Evolutionary conservation across 2,888 invertebrate species (phyloP).

Genomic region (Erpobdella octoculata): DNA sequence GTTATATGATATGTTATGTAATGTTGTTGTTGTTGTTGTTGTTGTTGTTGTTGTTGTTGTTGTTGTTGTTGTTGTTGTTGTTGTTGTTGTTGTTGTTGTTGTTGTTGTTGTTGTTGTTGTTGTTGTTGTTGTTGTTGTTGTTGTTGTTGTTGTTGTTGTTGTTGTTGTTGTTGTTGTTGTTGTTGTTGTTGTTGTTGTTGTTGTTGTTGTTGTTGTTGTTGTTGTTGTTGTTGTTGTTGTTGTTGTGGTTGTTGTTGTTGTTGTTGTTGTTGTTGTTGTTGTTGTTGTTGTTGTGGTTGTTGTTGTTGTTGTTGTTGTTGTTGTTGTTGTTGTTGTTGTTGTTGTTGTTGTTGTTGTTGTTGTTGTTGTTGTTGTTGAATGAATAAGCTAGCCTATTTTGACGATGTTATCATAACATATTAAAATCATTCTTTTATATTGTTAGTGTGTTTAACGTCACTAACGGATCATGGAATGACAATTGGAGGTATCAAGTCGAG

Average conservation of each 20-base stretch:
- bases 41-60: background rate
- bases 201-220: background rate
- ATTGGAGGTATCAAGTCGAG: no score
- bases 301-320: slow-evolving; percentile 4
- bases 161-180: background rate
- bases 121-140: background rate
- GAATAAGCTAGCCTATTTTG: no score
- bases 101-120: background rate
- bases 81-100: background rate
- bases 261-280: background rate
- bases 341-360: background rate
- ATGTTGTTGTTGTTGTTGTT: background rate
- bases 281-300: background rate
- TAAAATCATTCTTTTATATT: no score
- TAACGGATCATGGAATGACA: no score
- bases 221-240: background rate
- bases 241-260: background rate
- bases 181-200: background rate
- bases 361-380: background rate
- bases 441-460: no score
- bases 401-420: no score
- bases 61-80: background rate
- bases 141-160: background rate
- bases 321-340: background rate
- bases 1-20: no score